A percentile compares a stretch with the other conserved stretches of the same genome.
phyloP scores from a whole-genome alignment of 1,140 invertebrate species.

The Lepidostoma basale region DNA sequence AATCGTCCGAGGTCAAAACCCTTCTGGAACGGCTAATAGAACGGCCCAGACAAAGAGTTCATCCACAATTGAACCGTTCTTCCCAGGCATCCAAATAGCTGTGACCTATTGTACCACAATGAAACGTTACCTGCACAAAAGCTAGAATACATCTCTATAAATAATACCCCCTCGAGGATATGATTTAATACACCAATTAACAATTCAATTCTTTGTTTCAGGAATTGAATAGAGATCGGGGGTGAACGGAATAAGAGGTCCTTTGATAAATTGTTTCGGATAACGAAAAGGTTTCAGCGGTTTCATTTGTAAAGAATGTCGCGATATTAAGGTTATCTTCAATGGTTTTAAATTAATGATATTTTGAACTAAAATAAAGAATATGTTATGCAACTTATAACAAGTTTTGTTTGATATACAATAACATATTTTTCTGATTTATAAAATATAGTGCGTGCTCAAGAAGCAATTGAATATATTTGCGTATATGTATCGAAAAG shows the following conservation, averaged over 20 bases:
- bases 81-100: slow-evolving; percentile 31
- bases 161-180: slow-evolving; percentile 30
- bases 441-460: too few species aligned
- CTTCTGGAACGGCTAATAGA: slow-evolving; percentile 22
- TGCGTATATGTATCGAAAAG: too few species aligned
- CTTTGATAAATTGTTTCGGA: slow-evolving; percentile 28
- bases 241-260: slow-evolving; percentile 7
- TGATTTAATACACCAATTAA: slow-evolving; percentile 40
- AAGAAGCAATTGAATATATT: too few species aligned
- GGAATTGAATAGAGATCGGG: slow-evolving; percentile 10
- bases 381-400: too few species aligned
- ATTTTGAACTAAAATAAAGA: too few species aligned
- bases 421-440: too few species aligned
- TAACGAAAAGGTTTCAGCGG: slow-evolving; percentile 3
- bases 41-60: slow-evolving; percentile 38
- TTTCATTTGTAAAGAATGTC: slow-evolving; percentile 10
- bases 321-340: slow-evolving; percentile 8
- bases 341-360: too few species aligned
- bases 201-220: slow-evolving; percentile 40
- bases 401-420: too few species aligned
- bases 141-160: slow-evolving; percentile 23
- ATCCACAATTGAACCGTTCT: slow-evolving; percentile 41
- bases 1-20: slow-evolving; percentile 8
- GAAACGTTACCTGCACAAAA: slow-evolving; percentile 29
- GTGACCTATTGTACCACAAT: slow-evolving; percentile 36